Percentiles rank a stretch among this genome's conserved stretches.
These are phyloP conservation scores for Lipotes vexillifer DNA, from an alignment of 2,113 vertebrate genomes.

Conservation along the genomic window DNA sequence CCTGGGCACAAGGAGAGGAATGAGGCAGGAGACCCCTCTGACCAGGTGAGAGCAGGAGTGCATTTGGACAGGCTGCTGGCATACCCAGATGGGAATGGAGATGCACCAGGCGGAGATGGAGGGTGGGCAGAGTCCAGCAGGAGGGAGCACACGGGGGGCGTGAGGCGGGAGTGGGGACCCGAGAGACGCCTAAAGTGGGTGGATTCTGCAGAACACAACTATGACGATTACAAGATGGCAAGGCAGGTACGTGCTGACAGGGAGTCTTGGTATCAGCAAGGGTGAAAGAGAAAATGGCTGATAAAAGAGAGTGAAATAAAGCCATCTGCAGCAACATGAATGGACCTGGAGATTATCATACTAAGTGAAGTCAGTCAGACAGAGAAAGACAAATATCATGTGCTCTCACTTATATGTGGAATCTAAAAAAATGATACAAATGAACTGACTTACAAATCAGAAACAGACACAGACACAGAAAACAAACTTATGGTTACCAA, in stretches of 20 bases:
- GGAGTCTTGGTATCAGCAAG: neutral
- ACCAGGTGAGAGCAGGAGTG: neutral
- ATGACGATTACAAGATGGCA: neutral
- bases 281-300: neutral
- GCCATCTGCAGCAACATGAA: neutral
- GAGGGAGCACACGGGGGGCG: too few species aligned
- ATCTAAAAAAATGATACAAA: too few species aligned
- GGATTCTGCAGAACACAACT: neutral
- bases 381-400: neutral
- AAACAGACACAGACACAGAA: too few species aligned
- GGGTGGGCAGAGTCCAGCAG: neutral
- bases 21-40: neutral
- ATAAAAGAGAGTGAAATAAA: neutral
- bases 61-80: neutral
- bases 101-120: rapidly evolving
- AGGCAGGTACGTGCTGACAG: neutral
- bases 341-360: neutral
- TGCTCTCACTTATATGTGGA: too few species aligned
- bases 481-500: too few species aligned
- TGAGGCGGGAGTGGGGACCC: neutral
- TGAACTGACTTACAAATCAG: too few species aligned
- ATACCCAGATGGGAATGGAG: rapidly evolving
- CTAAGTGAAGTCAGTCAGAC: neutral
- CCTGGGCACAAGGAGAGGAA: neutral
- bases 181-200: rapidly evolving